A percentile compares a stretch with the other conserved stretches of the same genome.
Conservation (phyloP, 2,797 vertebrate genomes). For the Girardinus metallicus region DNA sequence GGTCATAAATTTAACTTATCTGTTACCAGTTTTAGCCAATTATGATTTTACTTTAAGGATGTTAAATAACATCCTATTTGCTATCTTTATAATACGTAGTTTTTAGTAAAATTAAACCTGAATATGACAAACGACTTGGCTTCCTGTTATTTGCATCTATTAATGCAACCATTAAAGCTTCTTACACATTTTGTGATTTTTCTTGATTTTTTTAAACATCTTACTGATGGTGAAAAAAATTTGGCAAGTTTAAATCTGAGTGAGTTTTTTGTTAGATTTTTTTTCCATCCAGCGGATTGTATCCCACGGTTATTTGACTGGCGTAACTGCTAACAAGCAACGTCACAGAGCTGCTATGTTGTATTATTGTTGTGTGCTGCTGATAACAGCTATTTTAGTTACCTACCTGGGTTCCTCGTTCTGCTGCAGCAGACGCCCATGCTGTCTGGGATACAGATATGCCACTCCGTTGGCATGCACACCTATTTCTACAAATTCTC, state of each 20-base stretch:
- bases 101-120: neutral
- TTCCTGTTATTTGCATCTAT: neutral
- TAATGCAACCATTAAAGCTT: neutral
- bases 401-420: neutral
- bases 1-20: neutral
- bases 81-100: neutral
- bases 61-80: neutral
- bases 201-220: neutral
- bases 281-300: neutral
- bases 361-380: slow-evolving; percentile 10
- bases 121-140: neutral
- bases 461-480: slow-evolving; percentile 1
- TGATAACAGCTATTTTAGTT: slow-evolving; percentile 14
- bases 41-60: neutral
- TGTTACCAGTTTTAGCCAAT: neutral
- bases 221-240: neutral
- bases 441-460: slow-evolving; percentile 25
- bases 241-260: neutral
- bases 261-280: neutral
- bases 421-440: neutral
- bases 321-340: slow-evolving; percentile 15
- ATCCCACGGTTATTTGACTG: neutral
- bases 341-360: neutral
- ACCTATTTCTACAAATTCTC: slow-evolving; percentile 37
- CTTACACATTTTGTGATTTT: neutral